Base-by-base conservation (phyloP, 2,888 invertebrate genomes). In the Pomacea canaliculata region DNA sequence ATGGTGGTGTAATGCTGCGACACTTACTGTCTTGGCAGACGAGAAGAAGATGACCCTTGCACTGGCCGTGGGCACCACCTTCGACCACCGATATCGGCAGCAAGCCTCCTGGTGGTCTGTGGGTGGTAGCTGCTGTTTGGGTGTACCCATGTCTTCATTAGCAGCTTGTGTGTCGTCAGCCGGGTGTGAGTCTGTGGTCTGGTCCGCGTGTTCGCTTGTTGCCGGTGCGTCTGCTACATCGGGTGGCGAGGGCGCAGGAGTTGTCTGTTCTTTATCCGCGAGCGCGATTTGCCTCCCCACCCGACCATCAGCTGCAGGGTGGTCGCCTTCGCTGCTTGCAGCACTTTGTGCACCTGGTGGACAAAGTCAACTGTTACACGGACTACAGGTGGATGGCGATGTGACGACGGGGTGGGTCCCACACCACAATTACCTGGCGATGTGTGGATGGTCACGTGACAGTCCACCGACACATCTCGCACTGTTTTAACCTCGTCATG, bases 41-140 rank as follows among this genome's bases (percentile, higher is more conserved):
- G 84, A 83, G 77, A 84, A 85, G 73, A 86, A 87, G 27, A 84
- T 81, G 16, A 87, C 81, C n/a, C 79, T 82, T 7, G 66, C 72
- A 18, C 83, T 68, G 73, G 78, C 77, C 13, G 84, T 84, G n/a
- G 80, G 67, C 8, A 85, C 75, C 3, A 82, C 82, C 76, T 80
- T 85, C 37, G 83, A 82, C 86, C 86, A 87, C 65, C 87, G 79
- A 73, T 84, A 86, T 37, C 84, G 83, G 73, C 83, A 85, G 3
- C 78, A 76, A 12, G 85, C 83, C 56, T 63, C 69, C 10, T 71
- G 63, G 59, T 60, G 48, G 10, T 46, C 49, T 71, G 51, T 67
- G 48, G n/a, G 56, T 27, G 18, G 48, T 37, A 18, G 23, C n/a
- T 46, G n/a, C 56, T 56, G 51, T 16, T 56, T 56, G 2, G 10